These are phyloP conservation scores for Haliaeetus leucogaster DNA, from an alignment of 2,113 vertebrate genomes.

Conservation along the genomic window DNA sequence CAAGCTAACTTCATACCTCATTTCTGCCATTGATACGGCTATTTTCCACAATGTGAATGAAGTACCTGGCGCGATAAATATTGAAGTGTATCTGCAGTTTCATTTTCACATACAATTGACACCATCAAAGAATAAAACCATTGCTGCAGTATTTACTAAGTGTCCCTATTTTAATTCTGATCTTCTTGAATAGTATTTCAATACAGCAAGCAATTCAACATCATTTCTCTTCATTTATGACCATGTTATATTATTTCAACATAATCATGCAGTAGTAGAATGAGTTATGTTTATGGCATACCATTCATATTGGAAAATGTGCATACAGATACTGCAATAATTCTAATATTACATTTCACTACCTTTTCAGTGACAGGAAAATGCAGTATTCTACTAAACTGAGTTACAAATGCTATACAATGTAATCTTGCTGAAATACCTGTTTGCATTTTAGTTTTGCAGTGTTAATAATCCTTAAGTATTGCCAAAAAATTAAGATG, in stretches of 20 bases:
- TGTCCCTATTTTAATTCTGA: constrained; percentile 70
- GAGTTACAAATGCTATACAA: constrained; percentile 58
- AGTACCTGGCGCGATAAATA: constrained; percentile 69
- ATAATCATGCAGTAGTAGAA: constrained; percentile 61
- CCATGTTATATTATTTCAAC: constrained; percentile 75
- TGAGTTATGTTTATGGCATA: constrained; percentile 72
- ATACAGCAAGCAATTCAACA: constrained; percentile 44
- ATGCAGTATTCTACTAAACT: constrained; percentile 56
- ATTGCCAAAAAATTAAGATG: constrained; percentile 54
- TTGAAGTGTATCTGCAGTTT: constrained; percentile 57
- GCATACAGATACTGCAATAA: constrained; percentile 66
- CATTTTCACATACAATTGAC: constrained; percentile 65
- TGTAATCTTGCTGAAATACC: constrained; percentile 55
- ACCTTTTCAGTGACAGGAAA: constrained; percentile 60
- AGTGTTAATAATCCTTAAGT: constrained; percentile 49
- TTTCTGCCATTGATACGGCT: constrained; percentile 63
- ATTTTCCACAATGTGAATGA: constrained; percentile 61
- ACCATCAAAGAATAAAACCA: constrained; percentile 58
- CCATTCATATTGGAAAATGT: constrained; percentile 73
- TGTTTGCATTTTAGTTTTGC: constrained; percentile 53
- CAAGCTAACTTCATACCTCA: constrained; percentile 63
- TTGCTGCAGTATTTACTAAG: constrained; percentile 70
- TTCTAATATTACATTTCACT: constrained; percentile 66
- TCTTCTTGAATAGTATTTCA: constrained; percentile 48
- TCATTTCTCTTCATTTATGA: constrained; percentile 73